A percentile compares a stretch with the other conserved stretches of the same genome.
Conservation (phyloP, 2,797 vertebrate genomes). For the Takifugu ocellatus region DNA sequence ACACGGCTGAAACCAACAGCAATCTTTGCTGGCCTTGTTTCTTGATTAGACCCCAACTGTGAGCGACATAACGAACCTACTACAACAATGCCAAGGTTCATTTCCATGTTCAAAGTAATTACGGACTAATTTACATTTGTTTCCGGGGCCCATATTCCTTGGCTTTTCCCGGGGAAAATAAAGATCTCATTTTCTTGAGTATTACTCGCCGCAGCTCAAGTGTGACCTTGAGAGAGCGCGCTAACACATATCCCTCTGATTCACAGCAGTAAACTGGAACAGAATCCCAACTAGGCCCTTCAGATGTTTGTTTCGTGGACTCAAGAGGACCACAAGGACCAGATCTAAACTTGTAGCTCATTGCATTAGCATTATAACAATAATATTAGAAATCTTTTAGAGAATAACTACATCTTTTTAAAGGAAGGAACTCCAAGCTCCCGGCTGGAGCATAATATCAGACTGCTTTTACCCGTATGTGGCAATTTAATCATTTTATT, state of each 20-base stretch:
- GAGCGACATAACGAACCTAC: constrained; percentile 49
- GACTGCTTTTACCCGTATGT: constrained; percentile 2
- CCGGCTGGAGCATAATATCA: not conserved
- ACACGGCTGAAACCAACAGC: constrained; percentile 43
- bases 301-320: constrained; percentile 1
- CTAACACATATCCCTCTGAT: constrained; percentile 14
- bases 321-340: not conserved
- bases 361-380: not conserved
- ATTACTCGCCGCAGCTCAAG: constrained; percentile 21
- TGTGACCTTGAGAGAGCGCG: constrained; percentile 34
- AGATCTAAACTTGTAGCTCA: not conserved
- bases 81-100: constrained; percentile 48
- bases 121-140: constrained; percentile 34
- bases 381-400: not conserved
- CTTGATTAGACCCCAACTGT: constrained; percentile 50
- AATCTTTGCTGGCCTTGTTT: constrained; percentile 52
- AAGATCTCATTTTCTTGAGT: constrained; percentile 43
- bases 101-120: constrained; percentile 57
- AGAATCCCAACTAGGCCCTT: constrained; percentile 10
- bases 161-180: constrained; percentile 31
- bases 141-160: constrained; percentile 23
- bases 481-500: constrained; percentile 18
- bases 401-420: not conserved
- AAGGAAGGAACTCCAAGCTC: not conserved
- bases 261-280: not conserved